Base-by-base conservation (phyloP, 2,888 invertebrate species). In the Cryptosula pallasiana region DNA sequence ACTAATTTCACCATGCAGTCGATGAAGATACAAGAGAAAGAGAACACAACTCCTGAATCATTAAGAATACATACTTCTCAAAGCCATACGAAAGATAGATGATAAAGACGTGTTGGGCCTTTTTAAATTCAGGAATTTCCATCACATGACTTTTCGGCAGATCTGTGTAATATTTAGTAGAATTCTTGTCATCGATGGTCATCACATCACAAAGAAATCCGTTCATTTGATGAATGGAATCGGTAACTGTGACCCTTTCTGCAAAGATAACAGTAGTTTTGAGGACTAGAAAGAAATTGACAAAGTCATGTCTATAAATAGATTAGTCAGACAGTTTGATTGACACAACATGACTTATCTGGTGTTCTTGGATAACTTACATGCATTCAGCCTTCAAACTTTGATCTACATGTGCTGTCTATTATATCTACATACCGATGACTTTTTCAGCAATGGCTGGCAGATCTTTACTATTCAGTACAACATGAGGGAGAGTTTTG, bases 121-220 rank as follows among this genome's bases (percentile, higher is more conserved):
- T 25, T 54, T 27, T 36, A 29, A 70, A 70, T 25, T 70, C 70
- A 2, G n/a, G n/a, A n/a, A 5, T 36, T 29, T 70, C 45, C 70
- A 70, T 36, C 35, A 70, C 70, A 54, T 70, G 70, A 9, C 23
- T 36, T 2, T 35, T 3, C 9, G 70, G 70, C 32, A 70, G 70
- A 29, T 54, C 70, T 23, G 45, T 70, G 45, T 9, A 70, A 29
- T 70, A 70, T 23, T 29, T 36, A 3, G 32, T 20, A 32, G 2
- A 27, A 69, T 5, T 35, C 23, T 54, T 36, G 5, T 70, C 70
- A 29, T 70, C 70, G 2, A 70, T n/a, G 9, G 32, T 3, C 70
- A 70, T 70, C 25, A 70, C 70, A 54, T 70, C 70, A 54, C 70
- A 36, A 2, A 70, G 35, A 16, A 70, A 36, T 5, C 45, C 36